Conservation (phyloP, 2,888 invertebrate genomes). For the Drosophila putrida region DNA sequence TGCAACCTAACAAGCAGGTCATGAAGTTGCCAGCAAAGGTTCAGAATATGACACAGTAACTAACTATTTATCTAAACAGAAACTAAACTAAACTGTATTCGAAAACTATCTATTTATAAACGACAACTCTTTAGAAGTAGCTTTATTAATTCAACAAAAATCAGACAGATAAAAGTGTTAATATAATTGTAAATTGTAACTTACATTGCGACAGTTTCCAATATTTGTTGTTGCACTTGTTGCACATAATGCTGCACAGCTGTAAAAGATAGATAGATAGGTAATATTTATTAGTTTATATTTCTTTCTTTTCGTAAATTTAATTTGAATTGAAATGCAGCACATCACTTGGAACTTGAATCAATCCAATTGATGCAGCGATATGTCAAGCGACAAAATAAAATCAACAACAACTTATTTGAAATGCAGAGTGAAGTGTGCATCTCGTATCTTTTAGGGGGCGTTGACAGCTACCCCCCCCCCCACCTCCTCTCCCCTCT, state of each 20-base stretch:
- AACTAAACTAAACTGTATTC: not conserved
- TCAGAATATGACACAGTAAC: not conserved
- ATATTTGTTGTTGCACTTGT: conserved; percentile 40
- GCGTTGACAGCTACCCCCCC: conserved; percentile 29
- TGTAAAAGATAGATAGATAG: conserved; percentile 10
- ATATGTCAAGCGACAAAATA: conserved; percentile 46
- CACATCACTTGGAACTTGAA: conserved; percentile 56
- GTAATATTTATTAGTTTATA: conserved; percentile 30
- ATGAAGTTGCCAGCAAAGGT: conserved; percentile 17
- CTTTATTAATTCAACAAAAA: too few relatives aligned
- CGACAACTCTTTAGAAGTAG: not conserved
- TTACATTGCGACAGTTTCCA: conserved; percentile 33
- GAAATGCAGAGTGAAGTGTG: conserved; percentile 33
- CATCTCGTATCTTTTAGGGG: conserved; percentile 1
- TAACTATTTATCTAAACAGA: not conserved
- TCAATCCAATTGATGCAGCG: conserved; percentile 74
- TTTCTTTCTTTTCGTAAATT: not conserved
- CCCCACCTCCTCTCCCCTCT: not conserved
- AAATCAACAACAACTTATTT: conserved; percentile 35
- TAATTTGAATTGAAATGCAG: conserved; percentile 58
- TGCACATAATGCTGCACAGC: conserved; percentile 43
- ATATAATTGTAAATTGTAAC: not conserved
- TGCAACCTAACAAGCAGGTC: conserved; percentile 20
- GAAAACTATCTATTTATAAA: not conserved
- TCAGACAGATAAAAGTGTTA: not conserved